Evolutionary conservation across 2,113 vertebrate genomes (phyloP).

Genomic region (Pomatorhinus ruficollis): DNA sequence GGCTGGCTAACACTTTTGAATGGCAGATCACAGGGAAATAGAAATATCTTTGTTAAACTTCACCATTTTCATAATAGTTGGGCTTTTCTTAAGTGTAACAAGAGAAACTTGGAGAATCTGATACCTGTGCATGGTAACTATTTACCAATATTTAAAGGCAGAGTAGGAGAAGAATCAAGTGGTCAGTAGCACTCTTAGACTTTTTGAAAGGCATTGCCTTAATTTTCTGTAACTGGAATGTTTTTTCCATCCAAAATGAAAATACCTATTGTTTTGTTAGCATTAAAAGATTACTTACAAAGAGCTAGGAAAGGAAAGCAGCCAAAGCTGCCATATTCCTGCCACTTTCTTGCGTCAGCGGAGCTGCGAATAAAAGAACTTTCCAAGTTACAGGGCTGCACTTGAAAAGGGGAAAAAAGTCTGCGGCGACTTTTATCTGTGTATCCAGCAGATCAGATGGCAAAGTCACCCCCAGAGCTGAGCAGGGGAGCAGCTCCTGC

Average conservation of each 20-base stretch:
- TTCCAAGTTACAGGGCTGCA: conserved; percentile 25
- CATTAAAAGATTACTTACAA: conserved; percentile 21
- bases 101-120: not conserved
- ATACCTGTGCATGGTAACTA: not conserved
- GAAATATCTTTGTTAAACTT: conserved; percentile 41
- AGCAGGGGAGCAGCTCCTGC: conserved; percentile 44
- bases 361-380: conserved; percentile 50
- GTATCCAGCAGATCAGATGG: conserved; percentile 58
- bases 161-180: not conserved
- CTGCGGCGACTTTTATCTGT: conserved; percentile 43
- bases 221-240: not conserved
- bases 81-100: not conserved
- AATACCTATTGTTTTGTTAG: conserved; percentile 27
- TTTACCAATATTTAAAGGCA: not conserved
- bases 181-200: not conserved
- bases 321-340: conserved; percentile 49
- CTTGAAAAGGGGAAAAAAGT: conserved; percentile 51
- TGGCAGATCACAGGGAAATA: conserved; percentile 35
- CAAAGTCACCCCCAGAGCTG: conserved; percentile 30
- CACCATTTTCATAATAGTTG: not conserved
- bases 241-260: not conserved
- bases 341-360: conserved; percentile 46
- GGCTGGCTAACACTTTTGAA: conserved; percentile 15
- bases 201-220: not conserved
- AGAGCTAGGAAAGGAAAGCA: conserved; percentile 17